Evolutionary conservation across 2,797 vertebrate genomes (phyloP).

Genomic region (Scarus forsteni): DNA sequence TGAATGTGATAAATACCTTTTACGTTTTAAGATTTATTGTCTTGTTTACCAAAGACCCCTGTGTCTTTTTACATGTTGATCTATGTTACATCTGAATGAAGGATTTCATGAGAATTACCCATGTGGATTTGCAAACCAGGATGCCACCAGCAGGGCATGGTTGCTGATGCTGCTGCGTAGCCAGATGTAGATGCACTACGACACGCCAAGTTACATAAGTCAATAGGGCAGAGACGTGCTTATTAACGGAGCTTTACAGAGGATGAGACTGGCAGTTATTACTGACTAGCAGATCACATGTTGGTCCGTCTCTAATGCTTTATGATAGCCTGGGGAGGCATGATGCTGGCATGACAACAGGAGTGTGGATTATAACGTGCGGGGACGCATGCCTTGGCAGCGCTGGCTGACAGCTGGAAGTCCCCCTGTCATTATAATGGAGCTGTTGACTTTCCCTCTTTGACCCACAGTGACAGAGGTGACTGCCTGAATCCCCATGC

Average conservation of each 20-base stretch:
- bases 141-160: constrained; percentile 34
- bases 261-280: constrained; percentile 68
- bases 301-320: constrained; percentile 48
- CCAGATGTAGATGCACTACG: constrained; percentile 64
- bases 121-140: not conserved
- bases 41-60: no score
- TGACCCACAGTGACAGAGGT: constrained; percentile 34
- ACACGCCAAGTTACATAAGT: constrained; percentile 73
- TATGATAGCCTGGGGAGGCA: constrained; percentile 38
- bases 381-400: constrained; percentile 35
- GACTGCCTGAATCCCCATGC: constrained; percentile 19
- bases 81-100: no score
- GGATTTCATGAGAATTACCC: not conserved
- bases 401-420: constrained; percentile 69
- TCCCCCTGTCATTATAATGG: constrained; percentile 60
- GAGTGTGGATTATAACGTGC: constrained; percentile 55
- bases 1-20: no score
- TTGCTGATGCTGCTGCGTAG: constrained; percentile 50
- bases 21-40: no score
- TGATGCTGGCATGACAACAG: constrained; percentile 47
- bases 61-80: no score
- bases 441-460: constrained; percentile 43
- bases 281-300: constrained; percentile 51
- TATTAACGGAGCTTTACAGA: constrained; percentile 66
- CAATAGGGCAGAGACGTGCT: constrained; percentile 62